Evolutionary conservation across 2,888 invertebrate species (phyloP), one percentile per base, ranked within the genome.

Genomic region (Thelaira solivaga): DNA sequence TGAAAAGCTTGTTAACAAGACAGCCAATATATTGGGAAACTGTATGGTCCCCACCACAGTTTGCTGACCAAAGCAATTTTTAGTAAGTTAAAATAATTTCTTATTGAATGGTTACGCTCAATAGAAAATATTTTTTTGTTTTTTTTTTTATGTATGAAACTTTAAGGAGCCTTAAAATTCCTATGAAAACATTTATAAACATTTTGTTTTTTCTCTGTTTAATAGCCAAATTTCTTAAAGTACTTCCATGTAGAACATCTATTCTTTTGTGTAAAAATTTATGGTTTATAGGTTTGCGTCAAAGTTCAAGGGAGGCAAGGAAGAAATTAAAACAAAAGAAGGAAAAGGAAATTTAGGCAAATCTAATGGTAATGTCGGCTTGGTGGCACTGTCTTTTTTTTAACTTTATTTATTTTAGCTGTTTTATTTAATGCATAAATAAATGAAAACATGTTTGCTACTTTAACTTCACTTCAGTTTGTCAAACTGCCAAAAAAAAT

Each of bases 401-500:
- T n/a, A 20, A 43, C 43, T 34, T 57, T 68, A 18, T 26, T 43
- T 11, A 11, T n/a, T 45, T 62, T 24, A 41, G 20, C 26, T 69
- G 31, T 49, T 51, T 71, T 34, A 2, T 24, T 34, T 34, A 13
- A 26, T 55, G 55, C 29, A 7, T 29, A 39, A 26, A 18, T 24
- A 13, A 13, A 39, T 39, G n/a, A n/a, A n/a, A n/a, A 16, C 8
- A 22, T 49, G 57, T 68, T 68, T 64, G 36, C 62, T n/a, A 39
- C 22, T 62, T 29, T n/a, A 57, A 72, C 72, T 47, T 72, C 11
- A 62, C 36, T 53, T 36, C 31, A 64, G 29, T 57, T 72, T 72
- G 72, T 72, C 64, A 64, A 55, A 57, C 13, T 72, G 64, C 72
- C 64, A 72, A 72, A 31, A 64, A 34, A n/a, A n/a, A 34, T 57